Percentiles rank a stretch among this genome's conserved stretches.
Conservation (phyloP, 2,113 vertebrate genomes). For the Vidua macroura region DNA sequence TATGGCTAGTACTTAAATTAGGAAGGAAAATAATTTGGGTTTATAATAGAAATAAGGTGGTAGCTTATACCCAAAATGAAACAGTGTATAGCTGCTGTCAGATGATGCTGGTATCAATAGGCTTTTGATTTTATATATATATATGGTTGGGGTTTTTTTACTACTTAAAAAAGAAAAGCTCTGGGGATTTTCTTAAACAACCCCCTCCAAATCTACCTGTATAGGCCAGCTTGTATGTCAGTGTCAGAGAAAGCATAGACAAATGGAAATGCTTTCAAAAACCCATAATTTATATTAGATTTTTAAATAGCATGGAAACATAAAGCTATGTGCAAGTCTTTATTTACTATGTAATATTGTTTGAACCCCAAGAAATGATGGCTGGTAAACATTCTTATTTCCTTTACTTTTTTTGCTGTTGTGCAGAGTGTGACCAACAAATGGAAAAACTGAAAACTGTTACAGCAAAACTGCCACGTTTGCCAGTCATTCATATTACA, state of each 20-base stretch:
- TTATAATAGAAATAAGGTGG: not conserved
- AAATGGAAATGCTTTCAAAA: not conserved
- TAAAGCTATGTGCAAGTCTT: not conserved
- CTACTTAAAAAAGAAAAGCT: not conserved
- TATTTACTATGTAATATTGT: not conserved
- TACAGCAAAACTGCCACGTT: conserved; percentile 46
- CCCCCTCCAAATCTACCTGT: not conserved
- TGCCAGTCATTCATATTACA: not conserved
- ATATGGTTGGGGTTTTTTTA: not conserved
- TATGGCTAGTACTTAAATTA: not conserved
- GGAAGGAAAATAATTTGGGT: not conserved
- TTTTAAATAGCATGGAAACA: not conserved
- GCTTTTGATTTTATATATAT: not conserved
- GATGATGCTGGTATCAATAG: not conserved
- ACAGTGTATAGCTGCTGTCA: not conserved
- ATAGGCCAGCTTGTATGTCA: not conserved
- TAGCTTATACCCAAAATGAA: not conserved
- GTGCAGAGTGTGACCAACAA: conserved; percentile 54
- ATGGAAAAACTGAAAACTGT: conserved; percentile 47
- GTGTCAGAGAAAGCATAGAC: not conserved
- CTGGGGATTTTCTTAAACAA: not conserved
- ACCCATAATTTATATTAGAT: not conserved
- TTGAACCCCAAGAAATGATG: not conserved
- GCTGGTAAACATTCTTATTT: not conserved
- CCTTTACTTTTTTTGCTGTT: not conserved